phyloP scores from a whole-genome alignment of 2,113 vertebrate genomes.

The Ciconia boyciana region DNA sequence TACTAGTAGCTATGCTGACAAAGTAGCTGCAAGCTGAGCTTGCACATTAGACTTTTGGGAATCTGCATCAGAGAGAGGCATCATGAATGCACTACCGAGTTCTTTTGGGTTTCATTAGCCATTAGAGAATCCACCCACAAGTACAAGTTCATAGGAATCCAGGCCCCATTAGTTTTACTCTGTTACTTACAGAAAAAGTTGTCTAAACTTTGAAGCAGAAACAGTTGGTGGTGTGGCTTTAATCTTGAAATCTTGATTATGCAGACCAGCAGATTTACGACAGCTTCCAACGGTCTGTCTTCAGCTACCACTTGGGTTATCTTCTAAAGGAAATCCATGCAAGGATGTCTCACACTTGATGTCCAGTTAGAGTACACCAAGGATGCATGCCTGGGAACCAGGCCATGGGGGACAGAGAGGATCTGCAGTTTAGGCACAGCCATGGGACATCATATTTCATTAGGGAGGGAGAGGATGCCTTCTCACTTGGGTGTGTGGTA shows the following conservation, averaged over 20 bases:
- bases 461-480: not conserved
- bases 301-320: not conserved
- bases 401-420: not conserved
- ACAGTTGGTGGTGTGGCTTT: not conserved
- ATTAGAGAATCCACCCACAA: not conserved
- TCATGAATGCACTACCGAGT: not conserved
- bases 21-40: not conserved
- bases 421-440: not conserved
- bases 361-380: not conserved
- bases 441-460: fast-evolving
- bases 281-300: not conserved
- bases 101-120: not conserved
- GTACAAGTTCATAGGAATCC: not conserved
- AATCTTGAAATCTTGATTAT: not conserved
- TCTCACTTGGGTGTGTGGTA: not conserved
- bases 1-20: not conserved
- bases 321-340: not conserved
- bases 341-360: not conserved
- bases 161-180: not conserved
- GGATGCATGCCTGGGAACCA: not conserved
- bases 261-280: not conserved
- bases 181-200: not conserved
- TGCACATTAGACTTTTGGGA: fast-evolving
- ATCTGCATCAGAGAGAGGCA: not conserved
- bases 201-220: not conserved